Conservation (phyloP, 2,888 invertebrate species). For the Drosophila pegasa region DNA sequence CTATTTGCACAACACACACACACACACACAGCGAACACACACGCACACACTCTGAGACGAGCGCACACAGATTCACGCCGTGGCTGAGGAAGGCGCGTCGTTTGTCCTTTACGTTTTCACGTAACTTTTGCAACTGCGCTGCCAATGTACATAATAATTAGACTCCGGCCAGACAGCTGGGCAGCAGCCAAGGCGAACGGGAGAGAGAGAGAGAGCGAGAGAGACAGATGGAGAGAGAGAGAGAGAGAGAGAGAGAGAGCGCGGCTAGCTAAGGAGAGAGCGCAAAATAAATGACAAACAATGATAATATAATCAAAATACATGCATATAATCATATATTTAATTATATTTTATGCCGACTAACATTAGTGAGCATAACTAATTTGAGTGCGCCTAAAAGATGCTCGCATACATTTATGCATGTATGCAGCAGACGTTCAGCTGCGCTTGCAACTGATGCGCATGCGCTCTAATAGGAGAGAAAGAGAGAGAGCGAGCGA, state of each 20-base stretch:
- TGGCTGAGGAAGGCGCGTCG: slow-evolving; percentile 30
- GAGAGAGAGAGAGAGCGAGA: slow-evolving; percentile 10
- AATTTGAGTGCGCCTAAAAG: slow-evolving; percentile 42
- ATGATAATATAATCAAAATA: not conserved
- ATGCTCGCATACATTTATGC: slow-evolving; percentile 14
- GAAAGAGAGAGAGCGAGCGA: not conserved
- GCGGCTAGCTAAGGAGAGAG: slow-evolving; percentile 22
- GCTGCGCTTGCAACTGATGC: slow-evolving; percentile 17
- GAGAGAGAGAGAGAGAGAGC: slow-evolving; percentile 27
- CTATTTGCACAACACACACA: slow-evolving; percentile 40
- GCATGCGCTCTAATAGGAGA: slow-evolving; percentile 16
- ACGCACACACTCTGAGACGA: slow-evolving; percentile 9
- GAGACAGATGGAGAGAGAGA: slow-evolving; percentile 23
- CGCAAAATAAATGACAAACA: slow-evolving; percentile 5
- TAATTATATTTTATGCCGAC: not conserved
- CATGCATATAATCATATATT: not conserved
- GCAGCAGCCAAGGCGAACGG: slow-evolving; percentile 40
- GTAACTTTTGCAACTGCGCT: slow-evolving; percentile 76
- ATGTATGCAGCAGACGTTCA: slow-evolving; percentile 9
- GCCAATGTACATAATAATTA: slow-evolving; percentile 65
- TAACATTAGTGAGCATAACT: slow-evolving; percentile 8
- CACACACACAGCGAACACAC: slow-evolving; percentile 24
- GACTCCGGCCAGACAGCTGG: slow-evolving; percentile 59
- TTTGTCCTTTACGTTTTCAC: slow-evolving; percentile 73
- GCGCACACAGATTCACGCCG: slow-evolving; percentile 18